Percentiles rank a stretch among this genome's conserved stretches.
Evolutionary conservation across 2,797 vertebrate species (phyloP).

Genomic region (Australoheros facetus): DNA sequence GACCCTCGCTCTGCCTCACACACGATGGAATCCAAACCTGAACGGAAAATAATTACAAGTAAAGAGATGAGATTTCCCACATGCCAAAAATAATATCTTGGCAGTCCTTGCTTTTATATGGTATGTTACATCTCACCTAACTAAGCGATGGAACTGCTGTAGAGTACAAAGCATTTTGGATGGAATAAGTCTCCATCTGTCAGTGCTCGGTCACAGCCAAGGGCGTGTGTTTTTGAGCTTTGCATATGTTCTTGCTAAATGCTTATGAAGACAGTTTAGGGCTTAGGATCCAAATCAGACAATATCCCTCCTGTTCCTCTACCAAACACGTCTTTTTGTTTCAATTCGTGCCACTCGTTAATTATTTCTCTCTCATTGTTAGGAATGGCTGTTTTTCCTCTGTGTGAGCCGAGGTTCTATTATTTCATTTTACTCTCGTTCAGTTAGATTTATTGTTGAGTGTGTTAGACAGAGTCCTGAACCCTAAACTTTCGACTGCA

Average conservation of each 20-base stretch:
- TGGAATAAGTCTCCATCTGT: constrained; percentile 47
- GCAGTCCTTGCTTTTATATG: constrained; percentile 1
- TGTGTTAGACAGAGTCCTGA: background rate
- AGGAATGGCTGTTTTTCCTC: too few relatives aligned
- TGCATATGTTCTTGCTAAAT: constrained; percentile 16
- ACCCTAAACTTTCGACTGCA: background rate
- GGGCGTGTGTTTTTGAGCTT: background rate
- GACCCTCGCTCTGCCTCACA: background rate
- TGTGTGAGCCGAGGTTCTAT: too few relatives aligned
- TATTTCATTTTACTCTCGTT: background rate
- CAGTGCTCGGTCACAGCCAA: constrained; percentile 7
- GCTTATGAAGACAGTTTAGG: background rate
- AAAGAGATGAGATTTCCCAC: background rate
- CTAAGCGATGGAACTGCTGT: too few relatives aligned
- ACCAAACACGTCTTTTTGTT: background rate
- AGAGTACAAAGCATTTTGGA: constrained; percentile 3
- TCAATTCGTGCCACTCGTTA: background rate
- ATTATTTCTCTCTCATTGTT: background rate
- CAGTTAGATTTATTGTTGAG: background rate
- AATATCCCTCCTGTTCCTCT: background rate
- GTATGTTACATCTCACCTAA: background rate
- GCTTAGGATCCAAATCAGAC: background rate
- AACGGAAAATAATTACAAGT: background rate
- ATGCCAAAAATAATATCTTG: background rate
- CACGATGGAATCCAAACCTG: background rate